phyloP scores from a whole-genome alignment of 2,797 vertebrate species.

The Cyprinodon diabolis region DNA sequence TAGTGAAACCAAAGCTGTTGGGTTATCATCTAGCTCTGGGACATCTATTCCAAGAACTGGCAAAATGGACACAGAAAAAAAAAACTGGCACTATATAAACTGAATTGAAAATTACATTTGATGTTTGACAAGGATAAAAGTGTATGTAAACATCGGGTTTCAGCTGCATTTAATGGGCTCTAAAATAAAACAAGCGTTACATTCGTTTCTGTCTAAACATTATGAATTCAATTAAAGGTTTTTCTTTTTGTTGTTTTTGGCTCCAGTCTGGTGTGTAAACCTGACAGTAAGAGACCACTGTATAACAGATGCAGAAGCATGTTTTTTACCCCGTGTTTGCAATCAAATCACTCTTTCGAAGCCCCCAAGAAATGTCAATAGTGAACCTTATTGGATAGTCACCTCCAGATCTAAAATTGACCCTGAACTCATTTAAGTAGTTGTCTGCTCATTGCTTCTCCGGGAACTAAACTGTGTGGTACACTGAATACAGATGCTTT shows the following conservation, averaged over 20 bases:
- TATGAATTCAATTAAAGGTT: too few species aligned
- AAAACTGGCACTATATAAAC: too few species aligned
- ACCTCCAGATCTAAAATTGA: constrained; percentile 49
- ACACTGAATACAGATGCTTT: constrained; percentile 45
- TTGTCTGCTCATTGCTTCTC: constrained; percentile 12
- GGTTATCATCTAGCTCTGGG: too few species aligned
- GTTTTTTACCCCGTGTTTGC: constrained; percentile 19
- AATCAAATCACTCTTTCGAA: constrained; percentile 24
- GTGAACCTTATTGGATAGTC: constrained; percentile 27
- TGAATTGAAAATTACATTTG: too few species aligned
- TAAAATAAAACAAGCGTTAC: background rate
- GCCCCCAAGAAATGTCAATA: constrained; percentile 40
- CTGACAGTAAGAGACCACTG: constrained; percentile 11
- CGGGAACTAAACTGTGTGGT: constrained; percentile 11
- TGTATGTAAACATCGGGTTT: too few species aligned
- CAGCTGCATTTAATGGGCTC: background rate
- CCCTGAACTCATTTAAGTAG: constrained; percentile 32
- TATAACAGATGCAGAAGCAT: constrained; percentile 20
- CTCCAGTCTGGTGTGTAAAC: constrained; percentile 6
- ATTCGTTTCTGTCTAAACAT: background rate
- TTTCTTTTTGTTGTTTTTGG: background rate
- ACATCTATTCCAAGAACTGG: too few species aligned
- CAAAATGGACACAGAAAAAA: too few species aligned
- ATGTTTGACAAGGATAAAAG: too few species aligned
- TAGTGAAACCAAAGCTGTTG: too few species aligned